Evolutionary conservation across 2,888 invertebrate genomes (phyloP).

Genomic region (Lasioglossum marginatum): DNA sequence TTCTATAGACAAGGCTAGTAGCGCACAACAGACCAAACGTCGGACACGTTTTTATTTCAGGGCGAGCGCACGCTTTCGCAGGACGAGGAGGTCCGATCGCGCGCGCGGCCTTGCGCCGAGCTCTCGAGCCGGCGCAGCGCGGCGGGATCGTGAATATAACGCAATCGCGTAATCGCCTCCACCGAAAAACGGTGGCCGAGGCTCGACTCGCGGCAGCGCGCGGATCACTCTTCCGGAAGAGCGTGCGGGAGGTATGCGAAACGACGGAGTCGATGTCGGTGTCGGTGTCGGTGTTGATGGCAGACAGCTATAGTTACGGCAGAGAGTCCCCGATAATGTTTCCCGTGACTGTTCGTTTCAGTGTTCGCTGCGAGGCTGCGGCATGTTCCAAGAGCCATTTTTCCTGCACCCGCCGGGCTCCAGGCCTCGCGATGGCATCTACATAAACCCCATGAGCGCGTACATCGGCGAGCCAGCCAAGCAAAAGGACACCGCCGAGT

Average conservation of each 20-base stretch:
- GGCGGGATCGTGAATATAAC: background rate
- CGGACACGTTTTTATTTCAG: background rate
- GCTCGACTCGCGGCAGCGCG: slow-evolving; percentile 16
- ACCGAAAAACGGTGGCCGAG: background rate
- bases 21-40: background rate
- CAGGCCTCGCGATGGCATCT: slow-evolving; percentile 91
- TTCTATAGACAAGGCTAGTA: slow-evolving; percentile 55
- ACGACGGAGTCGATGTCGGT: slow-evolving; percentile 4
- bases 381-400: slow-evolving; percentile 83
- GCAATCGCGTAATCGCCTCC: background rate
- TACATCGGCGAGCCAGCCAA: slow-evolving; percentile 78
- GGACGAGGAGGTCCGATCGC: background rate
- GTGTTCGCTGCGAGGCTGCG: slow-evolving; percentile 80
- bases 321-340: slow-evolving; percentile 35
- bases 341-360: slow-evolving; percentile 59
- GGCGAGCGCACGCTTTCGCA: background rate
- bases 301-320: background rate
- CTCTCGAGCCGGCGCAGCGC: background rate
- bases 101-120: background rate
- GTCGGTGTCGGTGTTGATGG: slow-evolving; percentile 5
- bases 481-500: slow-evolving; percentile 84
- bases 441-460: slow-evolving; percentile 92
- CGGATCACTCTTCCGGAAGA: slow-evolving; percentile 56
- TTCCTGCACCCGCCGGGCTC: slow-evolving; percentile 83
- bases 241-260: slow-evolving; percentile 52